Conservation (phyloP, 2,113 vertebrate species). For the Sinocyclocheilus rhinocerous region DNA sequence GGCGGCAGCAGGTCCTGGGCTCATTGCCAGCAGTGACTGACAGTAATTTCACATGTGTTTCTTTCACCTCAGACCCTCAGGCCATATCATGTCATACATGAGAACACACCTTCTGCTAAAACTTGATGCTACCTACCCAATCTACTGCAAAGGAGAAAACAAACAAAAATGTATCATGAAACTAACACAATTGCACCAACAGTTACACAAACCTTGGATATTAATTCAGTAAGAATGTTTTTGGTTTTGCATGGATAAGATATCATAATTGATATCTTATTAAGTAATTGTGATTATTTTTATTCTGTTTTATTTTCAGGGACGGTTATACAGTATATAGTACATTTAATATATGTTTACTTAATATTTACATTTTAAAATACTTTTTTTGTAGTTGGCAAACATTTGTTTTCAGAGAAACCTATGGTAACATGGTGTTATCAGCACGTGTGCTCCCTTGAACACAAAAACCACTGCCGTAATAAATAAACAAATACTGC, state of each 20-base stretch:
- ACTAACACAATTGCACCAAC: background rate
- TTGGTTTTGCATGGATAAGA: background rate
- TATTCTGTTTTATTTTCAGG: background rate
- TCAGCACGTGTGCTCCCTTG: background rate
- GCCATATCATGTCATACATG: slow-evolving; percentile 17
- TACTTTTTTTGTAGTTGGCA: background rate
- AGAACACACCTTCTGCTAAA: slow-evolving; percentile 1
- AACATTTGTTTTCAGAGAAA: background rate
- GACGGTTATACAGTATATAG: background rate
- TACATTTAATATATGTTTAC: too few relatives aligned
- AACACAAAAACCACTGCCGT: background rate
- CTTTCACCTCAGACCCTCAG: slow-evolving; percentile 16
- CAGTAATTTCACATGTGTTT: background rate
- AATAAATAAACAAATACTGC: background rate
- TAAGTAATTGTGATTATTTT: background rate
- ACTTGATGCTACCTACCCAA: background rate
- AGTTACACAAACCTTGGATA: background rate
- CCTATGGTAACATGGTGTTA: background rate
- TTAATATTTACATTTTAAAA: background rate
- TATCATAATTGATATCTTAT: background rate
- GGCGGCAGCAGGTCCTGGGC: background rate
- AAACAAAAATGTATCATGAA: background rate
- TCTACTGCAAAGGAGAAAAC: background rate
- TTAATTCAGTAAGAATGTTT: background rate
- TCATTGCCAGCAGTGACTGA: slow-evolving; percentile 20